These are phyloP conservation scores for Amia ocellicauda DNA, from an alignment of 2,113 vertebrate species.

Conservation along the genomic window DNA sequence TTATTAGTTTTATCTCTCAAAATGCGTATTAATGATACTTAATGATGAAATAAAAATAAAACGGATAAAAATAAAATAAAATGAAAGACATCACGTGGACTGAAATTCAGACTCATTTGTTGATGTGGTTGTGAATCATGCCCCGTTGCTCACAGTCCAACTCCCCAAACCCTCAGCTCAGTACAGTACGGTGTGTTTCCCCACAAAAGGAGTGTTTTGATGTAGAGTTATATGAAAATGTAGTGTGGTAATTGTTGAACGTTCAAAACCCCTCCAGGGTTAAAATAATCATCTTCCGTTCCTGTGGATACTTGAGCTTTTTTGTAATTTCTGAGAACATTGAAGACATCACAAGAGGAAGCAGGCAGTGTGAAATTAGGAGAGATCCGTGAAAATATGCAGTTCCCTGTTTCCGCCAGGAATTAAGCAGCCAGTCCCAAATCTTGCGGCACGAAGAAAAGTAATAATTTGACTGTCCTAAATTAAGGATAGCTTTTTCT, in stretches of 20 bases:
- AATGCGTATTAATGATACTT: too few relatives aligned
- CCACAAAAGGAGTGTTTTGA: constrained; percentile 2
- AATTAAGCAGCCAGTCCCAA: background rate
- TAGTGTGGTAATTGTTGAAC: constrained; percentile 16
- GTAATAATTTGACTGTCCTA: background rate
- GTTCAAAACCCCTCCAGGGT: background rate
- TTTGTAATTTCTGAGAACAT: constrained; percentile 4
- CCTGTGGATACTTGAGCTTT: background rate
- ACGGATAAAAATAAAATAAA: background rate
- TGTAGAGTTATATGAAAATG: constrained; percentile 2
- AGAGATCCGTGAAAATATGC: background rate
- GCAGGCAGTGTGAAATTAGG: constrained; percentile 2
- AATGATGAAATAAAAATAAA: too few relatives aligned
- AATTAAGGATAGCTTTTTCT: background rate
- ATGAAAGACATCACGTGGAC: background rate
- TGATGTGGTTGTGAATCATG: background rate
- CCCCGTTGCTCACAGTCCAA: background rate
- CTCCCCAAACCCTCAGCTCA: background rate
- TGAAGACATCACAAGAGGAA: constrained; percentile 1
- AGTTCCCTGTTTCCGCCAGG: background rate
- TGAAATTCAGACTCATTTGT: background rate
- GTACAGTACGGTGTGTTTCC: background rate
- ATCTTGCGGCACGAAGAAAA: background rate
- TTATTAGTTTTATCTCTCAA: too few relatives aligned
- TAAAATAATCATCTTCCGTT: background rate